Evolutionary conservation across 2,797 vertebrate genomes (phyloP).

Genomic region (Paedocypris micromegethes): DNA sequence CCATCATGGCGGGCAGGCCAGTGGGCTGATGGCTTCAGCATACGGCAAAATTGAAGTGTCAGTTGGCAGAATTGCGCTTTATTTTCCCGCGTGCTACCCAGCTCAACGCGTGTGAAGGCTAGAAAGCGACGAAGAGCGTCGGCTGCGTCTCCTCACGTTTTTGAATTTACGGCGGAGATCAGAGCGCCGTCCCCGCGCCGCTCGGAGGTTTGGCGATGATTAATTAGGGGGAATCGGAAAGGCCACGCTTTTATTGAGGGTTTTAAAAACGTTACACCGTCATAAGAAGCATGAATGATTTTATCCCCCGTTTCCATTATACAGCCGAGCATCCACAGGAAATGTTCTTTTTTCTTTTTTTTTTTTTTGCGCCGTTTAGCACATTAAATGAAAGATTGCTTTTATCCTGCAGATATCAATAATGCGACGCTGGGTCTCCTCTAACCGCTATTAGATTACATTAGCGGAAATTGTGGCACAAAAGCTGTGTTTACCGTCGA

Average conservation of each 20-base stretch:
- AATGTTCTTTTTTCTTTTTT: not conserved
- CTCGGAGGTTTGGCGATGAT: conserved; percentile 33
- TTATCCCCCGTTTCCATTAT: conserved; percentile 27
- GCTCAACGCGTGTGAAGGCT: conserved; percentile 63
- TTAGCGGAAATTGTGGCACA: conserved; percentile 21
- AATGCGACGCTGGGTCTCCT: conserved; percentile 1
- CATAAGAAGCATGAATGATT: conserved; percentile 30
- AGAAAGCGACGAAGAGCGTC: conserved; percentile 41
- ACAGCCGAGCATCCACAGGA: conserved; percentile 4
- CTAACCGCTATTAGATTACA: conserved; percentile 30
- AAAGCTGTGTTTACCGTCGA: conserved; percentile 29
- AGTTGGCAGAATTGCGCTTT: conserved; percentile 72
- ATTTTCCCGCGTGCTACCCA: conserved; percentile 72
- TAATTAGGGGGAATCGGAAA: conserved; percentile 37
- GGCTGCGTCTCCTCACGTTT: conserved; percentile 24
- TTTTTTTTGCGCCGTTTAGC: not conserved
- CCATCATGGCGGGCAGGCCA: conserved; percentile 64
- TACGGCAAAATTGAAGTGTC: conserved; percentile 73
- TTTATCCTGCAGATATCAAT: conserved; percentile 27
- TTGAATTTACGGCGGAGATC: conserved; percentile 33
- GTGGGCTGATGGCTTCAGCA: conserved; percentile 67
- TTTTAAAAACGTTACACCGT: conserved; percentile 22
- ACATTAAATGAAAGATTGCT: conserved; percentile 29
- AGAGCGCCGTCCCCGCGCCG: not conserved
- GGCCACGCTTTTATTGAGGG: conserved; percentile 27